Evolutionary conservation across 2,113 vertebrate species (phyloP).

Genomic region (Mastomys natalensis): DNA sequence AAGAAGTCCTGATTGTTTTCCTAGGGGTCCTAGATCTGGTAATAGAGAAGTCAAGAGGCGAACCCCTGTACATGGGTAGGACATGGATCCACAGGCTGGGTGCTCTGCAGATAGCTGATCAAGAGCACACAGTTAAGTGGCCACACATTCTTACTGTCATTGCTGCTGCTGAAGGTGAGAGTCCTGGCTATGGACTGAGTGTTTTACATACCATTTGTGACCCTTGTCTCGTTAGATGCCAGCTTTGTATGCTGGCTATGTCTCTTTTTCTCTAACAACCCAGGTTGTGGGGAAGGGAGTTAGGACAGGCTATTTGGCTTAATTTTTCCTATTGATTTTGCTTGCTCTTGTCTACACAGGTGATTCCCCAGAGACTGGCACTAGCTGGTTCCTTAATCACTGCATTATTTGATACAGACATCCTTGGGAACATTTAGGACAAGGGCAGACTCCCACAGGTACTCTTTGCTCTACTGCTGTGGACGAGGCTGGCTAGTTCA

Average conservation of each 20-base stretch:
- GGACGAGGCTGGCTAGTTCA: not conserved
- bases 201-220: not conserved
- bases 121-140: not conserved
- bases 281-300: not conserved
- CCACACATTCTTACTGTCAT: not conserved
- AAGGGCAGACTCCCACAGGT: not conserved
- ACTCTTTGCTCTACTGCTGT: not conserved
- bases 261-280: conserved; percentile 35
- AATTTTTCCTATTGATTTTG: conserved; percentile 69
- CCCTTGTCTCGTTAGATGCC: not conserved
- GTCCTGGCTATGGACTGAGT: not conserved
- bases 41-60: not conserved
- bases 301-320: conserved; percentile 53
- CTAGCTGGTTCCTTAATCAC: conserved; percentile 59
- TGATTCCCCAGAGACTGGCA: conserved; percentile 49
- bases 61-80: not conserved
- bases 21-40: not conserved
- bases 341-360: not conserved
- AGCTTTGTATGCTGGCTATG: not conserved
- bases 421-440: conserved; percentile 19
- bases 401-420: conserved; percentile 60
- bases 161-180: not conserved
- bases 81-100: not conserved
- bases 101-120: not conserved
- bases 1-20: not conserved